Evolutionary conservation across 53 echinoderm and acorn worm genomes (phyloP).

Genomic region (Antedon mediterranea): DNA sequence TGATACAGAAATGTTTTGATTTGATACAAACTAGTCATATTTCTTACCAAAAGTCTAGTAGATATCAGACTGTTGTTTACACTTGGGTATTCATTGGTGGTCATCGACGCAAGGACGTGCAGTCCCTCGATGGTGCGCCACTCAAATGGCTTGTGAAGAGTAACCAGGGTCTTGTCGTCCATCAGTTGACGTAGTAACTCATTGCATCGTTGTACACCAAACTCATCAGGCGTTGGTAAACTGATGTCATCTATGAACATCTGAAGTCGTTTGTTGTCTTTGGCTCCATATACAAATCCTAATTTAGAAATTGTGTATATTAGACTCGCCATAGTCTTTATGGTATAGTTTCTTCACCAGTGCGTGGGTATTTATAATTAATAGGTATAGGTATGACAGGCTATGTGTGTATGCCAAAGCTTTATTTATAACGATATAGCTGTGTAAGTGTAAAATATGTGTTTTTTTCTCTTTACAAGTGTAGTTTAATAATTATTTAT

Average conservation of each 20-base stretch:
- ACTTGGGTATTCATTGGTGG: constrained; percentile 60
- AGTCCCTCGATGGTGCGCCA: constrained; percentile 92
- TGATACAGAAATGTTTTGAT: too few species aligned
- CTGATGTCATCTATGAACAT: constrained; percentile 91
- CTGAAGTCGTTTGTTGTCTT: constrained; percentile 91
- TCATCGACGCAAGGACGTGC: constrained; percentile 62
- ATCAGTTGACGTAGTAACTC: constrained; percentile 84
- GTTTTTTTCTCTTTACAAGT: too few species aligned
- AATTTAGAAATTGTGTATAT: background rate
- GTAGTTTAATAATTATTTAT: too few species aligned
- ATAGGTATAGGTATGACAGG: too few species aligned
- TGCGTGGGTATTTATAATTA: too few species aligned
- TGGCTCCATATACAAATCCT: constrained; percentile 96
- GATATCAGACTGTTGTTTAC: constrained; percentile 42
- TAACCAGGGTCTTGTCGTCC: constrained; percentile 75
- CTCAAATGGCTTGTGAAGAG: constrained; percentile 88
- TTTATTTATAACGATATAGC: too few species aligned
- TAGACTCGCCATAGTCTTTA: background rate
- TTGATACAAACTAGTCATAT: too few species aligned
- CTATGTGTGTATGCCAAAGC: too few species aligned
- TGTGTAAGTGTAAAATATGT: too few species aligned
- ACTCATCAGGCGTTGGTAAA: constrained; percentile 67
- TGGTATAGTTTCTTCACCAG: background rate
- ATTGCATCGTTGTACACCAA: constrained; percentile 79
- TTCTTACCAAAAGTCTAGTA: constrained; percentile 56